Evolutionary conservation across 2,113 vertebrate genomes (phyloP).

Genomic region (Cyrtonyx montezumae): DNA sequence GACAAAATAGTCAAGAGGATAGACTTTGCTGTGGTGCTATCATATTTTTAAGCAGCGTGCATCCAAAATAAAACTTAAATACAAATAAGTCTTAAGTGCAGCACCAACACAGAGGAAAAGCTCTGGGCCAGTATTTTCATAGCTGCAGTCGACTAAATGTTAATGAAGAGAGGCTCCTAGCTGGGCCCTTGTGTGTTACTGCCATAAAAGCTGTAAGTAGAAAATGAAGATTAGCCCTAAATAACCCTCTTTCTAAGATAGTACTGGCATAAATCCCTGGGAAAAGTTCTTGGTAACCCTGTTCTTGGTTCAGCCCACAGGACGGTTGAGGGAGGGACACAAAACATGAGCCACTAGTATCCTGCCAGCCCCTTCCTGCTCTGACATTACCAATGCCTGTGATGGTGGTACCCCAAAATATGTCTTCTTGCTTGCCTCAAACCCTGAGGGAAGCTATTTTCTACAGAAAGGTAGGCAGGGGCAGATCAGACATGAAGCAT

Average conservation of each 20-base stretch:
- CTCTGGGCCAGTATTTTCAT: not conserved
- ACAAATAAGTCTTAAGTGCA: not conserved
- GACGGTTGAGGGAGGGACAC: too few relatives aligned
- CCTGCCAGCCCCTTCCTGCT: not conserved
- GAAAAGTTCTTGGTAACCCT: not conserved
- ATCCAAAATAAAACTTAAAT: not conserved
- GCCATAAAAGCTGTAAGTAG: not conserved
- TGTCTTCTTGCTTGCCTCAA: not conserved
- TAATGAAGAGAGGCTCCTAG: not conserved
- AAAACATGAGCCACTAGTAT: not conserved
- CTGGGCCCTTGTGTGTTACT: not conserved
- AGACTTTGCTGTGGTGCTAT: not conserved
- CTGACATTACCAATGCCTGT: not conserved
- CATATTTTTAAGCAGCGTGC: not conserved
- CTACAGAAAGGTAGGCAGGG: not conserved
- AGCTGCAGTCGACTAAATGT: not conserved
- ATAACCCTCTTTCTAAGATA: not conserved
- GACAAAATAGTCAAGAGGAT: constrained; percentile 22
- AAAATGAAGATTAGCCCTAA: not conserved
- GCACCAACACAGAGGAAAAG: not conserved
- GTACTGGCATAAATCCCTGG: not conserved
- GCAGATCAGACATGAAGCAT: not conserved
- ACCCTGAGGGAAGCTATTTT: not conserved
- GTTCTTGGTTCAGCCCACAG: not conserved
- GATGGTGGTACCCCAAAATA: not conserved